Evolutionary conservation across 1,140 invertebrate genomes (phyloP).

Genomic region (Anoplolepis gracilipes): DNA sequence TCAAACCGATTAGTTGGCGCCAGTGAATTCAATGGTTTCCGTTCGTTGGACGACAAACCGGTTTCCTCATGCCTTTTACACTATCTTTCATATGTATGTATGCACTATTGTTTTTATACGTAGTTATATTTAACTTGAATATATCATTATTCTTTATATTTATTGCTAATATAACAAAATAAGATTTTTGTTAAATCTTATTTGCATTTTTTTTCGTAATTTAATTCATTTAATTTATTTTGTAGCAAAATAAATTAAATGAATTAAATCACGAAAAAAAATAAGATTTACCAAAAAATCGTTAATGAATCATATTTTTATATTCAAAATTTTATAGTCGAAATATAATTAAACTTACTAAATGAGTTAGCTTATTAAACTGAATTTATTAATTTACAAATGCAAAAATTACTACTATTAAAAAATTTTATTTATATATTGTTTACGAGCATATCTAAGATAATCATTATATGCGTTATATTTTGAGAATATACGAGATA

Average conservation of each 20-base stretch:
- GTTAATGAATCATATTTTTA: background rate
- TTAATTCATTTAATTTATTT: background rate
- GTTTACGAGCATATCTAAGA: too few relatives aligned
- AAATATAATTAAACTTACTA: background rate
- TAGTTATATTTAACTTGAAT: background rate
- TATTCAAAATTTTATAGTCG: too few relatives aligned
- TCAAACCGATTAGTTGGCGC: conserved; percentile 75
- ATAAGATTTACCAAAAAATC: background rate
- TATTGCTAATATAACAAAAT: background rate
- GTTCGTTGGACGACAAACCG: conserved; percentile 47
- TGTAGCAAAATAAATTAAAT: too few relatives aligned
- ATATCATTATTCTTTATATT: background rate
- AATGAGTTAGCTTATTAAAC: background rate
- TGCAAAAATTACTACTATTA: background rate
- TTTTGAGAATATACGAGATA: too few relatives aligned
- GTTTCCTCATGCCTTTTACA: conserved; percentile 40
- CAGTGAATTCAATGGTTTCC: conserved; percentile 69
- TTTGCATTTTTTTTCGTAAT: too few relatives aligned
- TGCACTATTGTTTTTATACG: background rate
- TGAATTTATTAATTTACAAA: background rate
- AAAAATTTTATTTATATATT: background rate
- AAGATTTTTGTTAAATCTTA: background rate
- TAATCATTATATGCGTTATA: too few relatives aligned
- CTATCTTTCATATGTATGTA: background rate
- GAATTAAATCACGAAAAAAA: background rate